Evolutionary conservation across 2,113 vertebrate species (phyloP).

Genomic region (Macroglossus sobrinus): DNA sequence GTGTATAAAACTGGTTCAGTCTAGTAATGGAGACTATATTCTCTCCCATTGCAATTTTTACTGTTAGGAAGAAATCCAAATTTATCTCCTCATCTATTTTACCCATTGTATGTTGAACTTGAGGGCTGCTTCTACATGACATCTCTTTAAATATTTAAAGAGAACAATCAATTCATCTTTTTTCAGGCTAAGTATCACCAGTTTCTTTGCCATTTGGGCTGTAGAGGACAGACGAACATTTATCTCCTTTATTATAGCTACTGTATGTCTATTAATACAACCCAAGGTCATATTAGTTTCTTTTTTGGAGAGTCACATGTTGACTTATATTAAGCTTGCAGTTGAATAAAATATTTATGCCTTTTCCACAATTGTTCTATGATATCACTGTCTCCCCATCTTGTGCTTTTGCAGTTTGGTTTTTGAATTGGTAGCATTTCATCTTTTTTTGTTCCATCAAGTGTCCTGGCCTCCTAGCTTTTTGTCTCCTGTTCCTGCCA

Average conservation of each 20-base stretch:
- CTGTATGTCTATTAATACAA: constrained; percentile 55
- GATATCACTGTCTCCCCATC: not conserved
- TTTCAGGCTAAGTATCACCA: constrained; percentile 12
- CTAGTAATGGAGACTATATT: not conserved
- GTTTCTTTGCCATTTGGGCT: not conserved
- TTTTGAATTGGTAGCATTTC: constrained; percentile 19
- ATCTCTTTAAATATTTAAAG: constrained; percentile 60
- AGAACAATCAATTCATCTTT: constrained; percentile 33
- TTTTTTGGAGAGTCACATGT: constrained; percentile 25
- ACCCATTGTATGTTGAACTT: not conserved
- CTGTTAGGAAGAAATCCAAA: not conserved
- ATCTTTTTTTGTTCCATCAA: not conserved
- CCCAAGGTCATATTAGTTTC: constrained; percentile 31
- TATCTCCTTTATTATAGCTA: constrained; percentile 47
- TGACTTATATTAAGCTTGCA: not conserved
- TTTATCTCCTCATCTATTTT: constrained; percentile 23
- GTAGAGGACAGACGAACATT: constrained; percentile 39
- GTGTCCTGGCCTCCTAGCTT: not conserved
- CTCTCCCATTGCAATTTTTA: not conserved
- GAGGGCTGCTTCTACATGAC: constrained; percentile 28
- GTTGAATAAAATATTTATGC: constrained; percentile 15
- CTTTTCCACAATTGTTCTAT: not conserved
- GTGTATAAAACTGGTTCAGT: not conserved
- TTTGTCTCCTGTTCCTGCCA: not conserved
- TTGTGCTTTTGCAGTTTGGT: not conserved